Evolutionary conservation across 2,113 vertebrate genomes (phyloP), one percentile per base, ranked within the genome.

Genomic region (Caranx ignobilis): DNA sequence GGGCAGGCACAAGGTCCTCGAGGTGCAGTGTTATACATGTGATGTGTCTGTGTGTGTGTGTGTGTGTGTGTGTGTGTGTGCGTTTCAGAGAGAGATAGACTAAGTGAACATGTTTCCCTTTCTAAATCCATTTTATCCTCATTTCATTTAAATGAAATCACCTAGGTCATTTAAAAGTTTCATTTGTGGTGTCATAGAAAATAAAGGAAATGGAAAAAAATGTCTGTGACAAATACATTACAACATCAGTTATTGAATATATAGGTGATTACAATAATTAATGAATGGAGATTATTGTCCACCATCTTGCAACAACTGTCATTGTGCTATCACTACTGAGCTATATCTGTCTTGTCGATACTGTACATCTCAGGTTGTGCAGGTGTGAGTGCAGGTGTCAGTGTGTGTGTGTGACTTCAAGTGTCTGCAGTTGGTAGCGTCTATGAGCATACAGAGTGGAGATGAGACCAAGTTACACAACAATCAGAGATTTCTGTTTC

Each of bases 1-100:
- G 85, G 62, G 48, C 18, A 45, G 68, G 77, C 26, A 73, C 62
- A 35, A 76, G 70, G 71, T 75, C 61, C 69, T 88, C 67, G 39
- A 68, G 48, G 59, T 48, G 62, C 12, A 31, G 8, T 52, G 47
- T 77, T 72, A 45, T 57, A 65, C 43, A 50, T 61, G 67, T 65
- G 70, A 59, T 63, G 52, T 60, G 64, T 77, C 3, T 16, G 4
- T 43, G 55, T 72, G 21, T 48, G 59, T 31, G 26, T 32, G 74
- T 66, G 37, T 62, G 37, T 50, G 21, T 54, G 67, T 71, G 45
- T 41, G 52, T 52, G 54, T 55, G 67, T 76, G 35, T 65, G 48
- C 47, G 50, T 48, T 8, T 47, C 41, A n/a, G 12, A 60, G 13
- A 37, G 21, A 48, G 15, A 26, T 11, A 19, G 50, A 61, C 13